Evolutionary conservation across 2,113 vertebrate species (phyloP).

Genomic region (Notarius lentiginosus): DNA sequence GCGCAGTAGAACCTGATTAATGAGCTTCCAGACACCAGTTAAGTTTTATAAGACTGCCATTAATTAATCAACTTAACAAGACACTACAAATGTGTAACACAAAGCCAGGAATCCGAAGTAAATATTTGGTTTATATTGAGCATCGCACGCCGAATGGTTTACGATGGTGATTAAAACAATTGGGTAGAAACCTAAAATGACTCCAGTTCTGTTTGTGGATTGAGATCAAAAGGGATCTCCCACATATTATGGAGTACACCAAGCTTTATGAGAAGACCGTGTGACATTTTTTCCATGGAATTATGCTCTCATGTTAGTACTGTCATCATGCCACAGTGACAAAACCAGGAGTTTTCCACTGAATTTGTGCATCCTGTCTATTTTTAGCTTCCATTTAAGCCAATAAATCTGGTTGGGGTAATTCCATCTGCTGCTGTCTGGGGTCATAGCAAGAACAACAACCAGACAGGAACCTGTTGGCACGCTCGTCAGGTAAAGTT

Average conservation of each 20-base stretch:
- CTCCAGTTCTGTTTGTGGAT: conserved; percentile 40
- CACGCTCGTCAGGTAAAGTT: conserved; percentile 13
- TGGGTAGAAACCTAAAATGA: conserved; percentile 51
- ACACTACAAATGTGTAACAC: conserved; percentile 34
- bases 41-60: conserved; percentile 18
- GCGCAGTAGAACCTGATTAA: conserved; percentile 19
- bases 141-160: conserved; percentile 51
- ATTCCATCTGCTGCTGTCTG: conserved; percentile 46
- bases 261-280: conserved; percentile 52
- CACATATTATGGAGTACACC: conserved; percentile 55
- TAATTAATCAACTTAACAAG: conserved; percentile 42
- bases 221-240: conserved; percentile 54
- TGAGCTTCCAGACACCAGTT: conserved; percentile 39
- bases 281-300: conserved; percentile 59
- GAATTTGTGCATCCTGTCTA: conserved; percentile 45
- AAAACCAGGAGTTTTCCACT: conserved; percentile 54
- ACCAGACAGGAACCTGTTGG: conserved; percentile 30
- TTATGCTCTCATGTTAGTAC: conserved; percentile 33
- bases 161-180: conserved; percentile 49
- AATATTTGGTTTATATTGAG: conserved; percentile 43
- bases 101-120: conserved; percentile 47
- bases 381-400: conserved; percentile 12
- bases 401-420: conserved; percentile 44
- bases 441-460: conserved; percentile 48
- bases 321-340: conserved; percentile 40